phyloP scores from a whole-genome alignment of 2,888 invertebrate species.

The Meteorus cinctellus region DNA sequence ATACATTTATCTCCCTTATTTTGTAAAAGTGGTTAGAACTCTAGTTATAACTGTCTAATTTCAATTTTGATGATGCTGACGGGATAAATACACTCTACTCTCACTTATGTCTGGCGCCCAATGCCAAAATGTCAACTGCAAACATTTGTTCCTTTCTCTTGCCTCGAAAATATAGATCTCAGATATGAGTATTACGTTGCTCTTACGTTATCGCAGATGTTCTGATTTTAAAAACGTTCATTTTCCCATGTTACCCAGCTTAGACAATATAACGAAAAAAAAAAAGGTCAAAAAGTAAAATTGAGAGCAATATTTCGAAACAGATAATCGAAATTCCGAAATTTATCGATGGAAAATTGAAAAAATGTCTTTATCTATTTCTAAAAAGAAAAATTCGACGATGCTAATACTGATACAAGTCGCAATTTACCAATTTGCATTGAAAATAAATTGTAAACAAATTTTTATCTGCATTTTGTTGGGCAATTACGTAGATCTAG shows the following conservation, averaged over 20 bases:
- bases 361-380: neutral
- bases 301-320: constrained; percentile 3
- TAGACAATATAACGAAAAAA: neutral
- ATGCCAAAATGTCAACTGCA: constrained; percentile 15
- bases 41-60: constrained; percentile 50
- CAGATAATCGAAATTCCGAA: constrained; percentile 9
- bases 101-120: neutral
- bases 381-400: neutral
- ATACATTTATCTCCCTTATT: constrained; percentile 30
- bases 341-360: neutral
- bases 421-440: neutral
- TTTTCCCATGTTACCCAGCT: constrained; percentile 6
- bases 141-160: neutral
- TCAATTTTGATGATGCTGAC: constrained; percentile 41
- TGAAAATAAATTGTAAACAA: neutral
- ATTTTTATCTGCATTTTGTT: neutral
- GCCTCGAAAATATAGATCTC: constrained; percentile 13
- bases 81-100: constrained; percentile 38
- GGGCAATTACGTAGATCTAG: neutral
- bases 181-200: constrained; percentile 37
- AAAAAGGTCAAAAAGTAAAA: neutral
- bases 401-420: neutral
- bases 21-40: constrained; percentile 38
- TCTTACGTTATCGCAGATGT: constrained; percentile 21
- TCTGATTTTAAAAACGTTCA: constrained; percentile 25